These are phyloP conservation scores for Lethrus apterus DNA, from an alignment of 1,140 invertebrate genomes.

Conservation along the genomic window DNA sequence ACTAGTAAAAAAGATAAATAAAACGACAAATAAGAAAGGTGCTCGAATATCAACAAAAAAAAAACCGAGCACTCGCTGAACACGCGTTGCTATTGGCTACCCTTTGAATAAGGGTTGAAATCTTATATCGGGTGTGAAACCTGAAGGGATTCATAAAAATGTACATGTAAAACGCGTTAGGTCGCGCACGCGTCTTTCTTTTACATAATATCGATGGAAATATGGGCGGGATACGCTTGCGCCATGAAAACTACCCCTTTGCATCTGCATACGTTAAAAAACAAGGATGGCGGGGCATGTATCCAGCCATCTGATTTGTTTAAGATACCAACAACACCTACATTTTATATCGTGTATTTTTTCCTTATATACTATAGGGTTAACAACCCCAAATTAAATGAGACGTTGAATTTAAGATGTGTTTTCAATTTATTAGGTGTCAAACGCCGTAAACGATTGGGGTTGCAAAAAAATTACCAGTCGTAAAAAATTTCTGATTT, in stretches of 20 bases:
- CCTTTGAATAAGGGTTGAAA: conserved; percentile 18
- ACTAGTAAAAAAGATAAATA: conserved; percentile 15
- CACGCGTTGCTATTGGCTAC: conserved; percentile 18
- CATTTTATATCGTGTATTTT: too few relatives aligned
- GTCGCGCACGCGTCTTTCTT: conserved; percentile 32
- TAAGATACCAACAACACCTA: too few relatives aligned
- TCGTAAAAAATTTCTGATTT: too few relatives aligned
- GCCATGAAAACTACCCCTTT: conserved; percentile 36
- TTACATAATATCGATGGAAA: conserved; percentile 40
- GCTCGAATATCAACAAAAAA: conserved; percentile 11
- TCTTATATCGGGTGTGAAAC: conserved; percentile 22
- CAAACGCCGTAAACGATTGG: too few relatives aligned
- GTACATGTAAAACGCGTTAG: conserved; percentile 38
- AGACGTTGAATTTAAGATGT: too few relatives aligned
- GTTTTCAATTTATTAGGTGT: too few relatives aligned
- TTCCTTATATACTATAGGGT: too few relatives aligned
- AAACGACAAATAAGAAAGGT: conserved; percentile 17
- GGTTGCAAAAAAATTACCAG: too few relatives aligned
- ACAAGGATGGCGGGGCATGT: conserved; percentile 16
- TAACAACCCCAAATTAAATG: too few relatives aligned
- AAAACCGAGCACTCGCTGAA: conserved; percentile 8
- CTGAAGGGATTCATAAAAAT: conserved; percentile 35
- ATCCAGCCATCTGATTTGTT: too few relatives aligned
- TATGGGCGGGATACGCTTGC: conserved; percentile 37
- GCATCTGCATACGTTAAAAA: conserved; percentile 35